Percentiles rank a stretch among this genome's conserved stretches.
phyloP scores from a whole-genome alignment of 2,888 invertebrate genomes.

The Drosophila cognata region DNA sequence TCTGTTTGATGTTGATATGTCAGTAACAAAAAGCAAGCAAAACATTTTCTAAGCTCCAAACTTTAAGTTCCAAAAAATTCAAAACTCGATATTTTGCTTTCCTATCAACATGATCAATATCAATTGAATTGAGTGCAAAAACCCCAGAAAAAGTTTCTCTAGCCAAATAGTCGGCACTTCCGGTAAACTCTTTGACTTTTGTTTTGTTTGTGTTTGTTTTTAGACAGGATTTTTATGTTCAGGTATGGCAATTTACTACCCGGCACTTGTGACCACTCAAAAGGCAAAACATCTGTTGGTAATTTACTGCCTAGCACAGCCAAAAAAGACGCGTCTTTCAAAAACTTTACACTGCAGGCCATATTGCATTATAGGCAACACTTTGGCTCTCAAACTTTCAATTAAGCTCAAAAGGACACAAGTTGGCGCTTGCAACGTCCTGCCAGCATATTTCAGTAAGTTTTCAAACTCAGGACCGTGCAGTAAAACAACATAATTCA shows the following conservation, averaged over 20 bases:
- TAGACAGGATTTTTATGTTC: slow-evolving; percentile 1
- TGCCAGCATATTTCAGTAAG: slow-evolving; percentile 75
- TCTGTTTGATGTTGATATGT: slow-evolving; percentile 44
- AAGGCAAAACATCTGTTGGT: slow-evolving; percentile 62
- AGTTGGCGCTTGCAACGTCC: slow-evolving; percentile 48
- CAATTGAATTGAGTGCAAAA: slow-evolving; percentile 29
- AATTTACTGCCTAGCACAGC: slow-evolving; percentile 59
- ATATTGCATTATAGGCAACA: slow-evolving; percentile 59
- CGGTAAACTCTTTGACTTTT: background rate
- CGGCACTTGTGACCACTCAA: slow-evolving; percentile 32
- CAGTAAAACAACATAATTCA: slow-evolving; percentile 77
- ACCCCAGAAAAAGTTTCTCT: slow-evolving; percentile 9
- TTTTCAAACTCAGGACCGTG: slow-evolving; percentile 67
- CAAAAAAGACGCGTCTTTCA: slow-evolving; percentile 35
- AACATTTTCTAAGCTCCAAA: slow-evolving; percentile 14
- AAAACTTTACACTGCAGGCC: slow-evolving; percentile 50
- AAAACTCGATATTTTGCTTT: slow-evolving; percentile 4
- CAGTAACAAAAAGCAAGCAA: slow-evolving; percentile 15
- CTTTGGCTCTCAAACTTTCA: slow-evolving; percentile 61
- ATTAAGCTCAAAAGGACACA: slow-evolving; percentile 76
- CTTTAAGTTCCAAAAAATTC: background rate
- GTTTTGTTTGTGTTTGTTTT: background rate
- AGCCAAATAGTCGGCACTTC: slow-evolving; percentile 5
- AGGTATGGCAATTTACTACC: slow-evolving; percentile 18
- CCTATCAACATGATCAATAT: slow-evolving; percentile 31